Percentiles rank a stretch among this genome's conserved stretches.
Evolutionary conservation across 2,113 vertebrate species (phyloP).

Genomic region (Vimba vimba): DNA sequence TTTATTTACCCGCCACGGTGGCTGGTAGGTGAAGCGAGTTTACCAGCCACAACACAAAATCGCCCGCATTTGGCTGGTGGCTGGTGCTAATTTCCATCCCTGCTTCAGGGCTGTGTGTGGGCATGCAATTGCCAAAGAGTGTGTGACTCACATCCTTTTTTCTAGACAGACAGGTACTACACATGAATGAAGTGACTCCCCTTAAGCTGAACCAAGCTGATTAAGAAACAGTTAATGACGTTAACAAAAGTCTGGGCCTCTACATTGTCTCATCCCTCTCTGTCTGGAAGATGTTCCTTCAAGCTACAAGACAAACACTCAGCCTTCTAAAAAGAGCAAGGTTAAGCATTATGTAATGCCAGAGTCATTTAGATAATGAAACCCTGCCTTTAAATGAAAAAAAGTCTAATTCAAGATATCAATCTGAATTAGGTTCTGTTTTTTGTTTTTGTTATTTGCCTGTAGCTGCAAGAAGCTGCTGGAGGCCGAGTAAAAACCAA

Average conservation of each 20-base stretch:
- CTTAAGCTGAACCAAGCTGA: conserved; percentile 11
- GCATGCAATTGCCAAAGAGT: neutral
- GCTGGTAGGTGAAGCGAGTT: too few species aligned
- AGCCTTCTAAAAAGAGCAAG: neutral
- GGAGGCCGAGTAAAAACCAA: neutral
- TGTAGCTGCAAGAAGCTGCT: neutral
- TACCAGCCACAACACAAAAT: too few species aligned
- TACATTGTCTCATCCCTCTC: neutral
- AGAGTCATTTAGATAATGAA: conserved; percentile 7
- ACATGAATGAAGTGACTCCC: neutral
- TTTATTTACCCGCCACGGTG: too few species aligned
- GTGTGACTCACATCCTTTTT: conserved; percentile 27
- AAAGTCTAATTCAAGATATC: neutral
- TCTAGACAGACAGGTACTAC: conserved; percentile 16
- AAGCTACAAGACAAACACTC: conserved; percentile 27
- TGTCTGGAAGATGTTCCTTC: conserved; percentile 30
- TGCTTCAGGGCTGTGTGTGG: neutral
- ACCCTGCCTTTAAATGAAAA: neutral
- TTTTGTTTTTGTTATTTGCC: neutral
- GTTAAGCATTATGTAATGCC: conserved; percentile 11
- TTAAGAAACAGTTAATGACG: neutral
- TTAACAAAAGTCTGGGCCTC: conserved; percentile 7
- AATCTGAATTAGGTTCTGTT: neutral
- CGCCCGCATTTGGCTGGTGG: too few species aligned
- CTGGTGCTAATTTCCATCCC: too few species aligned